Conservation (phyloP, 2,797 vertebrate genomes). For the Syngnathus acus region DNA sequence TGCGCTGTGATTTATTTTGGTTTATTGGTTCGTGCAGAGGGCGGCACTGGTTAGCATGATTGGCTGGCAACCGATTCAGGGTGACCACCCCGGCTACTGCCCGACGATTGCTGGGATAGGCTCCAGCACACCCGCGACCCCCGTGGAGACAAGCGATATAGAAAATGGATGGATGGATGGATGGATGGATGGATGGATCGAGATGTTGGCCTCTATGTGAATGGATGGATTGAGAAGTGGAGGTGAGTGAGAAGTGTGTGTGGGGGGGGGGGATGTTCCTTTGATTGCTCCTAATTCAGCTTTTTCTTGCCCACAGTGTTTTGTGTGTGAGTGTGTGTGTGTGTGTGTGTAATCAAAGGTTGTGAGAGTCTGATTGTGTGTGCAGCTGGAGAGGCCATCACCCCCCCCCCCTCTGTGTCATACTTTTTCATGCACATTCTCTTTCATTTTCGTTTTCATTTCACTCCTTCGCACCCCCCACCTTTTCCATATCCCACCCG, state of each 20-base stretch:
- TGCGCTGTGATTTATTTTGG: not conserved
- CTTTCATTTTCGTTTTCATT: conserved; percentile 75
- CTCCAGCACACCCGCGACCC: no score
- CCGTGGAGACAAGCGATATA: no score
- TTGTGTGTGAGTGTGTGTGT: conserved; percentile 44
- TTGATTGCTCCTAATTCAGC: conserved; percentile 62
- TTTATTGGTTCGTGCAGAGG: not conserved
- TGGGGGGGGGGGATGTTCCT: conserved; percentile 21
- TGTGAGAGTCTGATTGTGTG: conserved; percentile 73
- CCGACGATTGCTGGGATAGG: no score
- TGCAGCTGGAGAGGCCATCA: conserved; percentile 73
- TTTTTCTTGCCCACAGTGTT: conserved; percentile 54
- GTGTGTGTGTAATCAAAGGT: conserved; percentile 53
- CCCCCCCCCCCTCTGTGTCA: conserved; percentile 50
- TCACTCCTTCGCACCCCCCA: conserved; percentile 58
- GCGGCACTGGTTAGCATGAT: no score
- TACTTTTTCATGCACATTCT: conserved; percentile 61
- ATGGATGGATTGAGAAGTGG: conserved; percentile 39
- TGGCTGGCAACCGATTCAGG: no score
- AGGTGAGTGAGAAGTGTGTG: not conserved
- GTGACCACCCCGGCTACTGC: no score
- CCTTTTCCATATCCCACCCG: conserved; percentile 30
- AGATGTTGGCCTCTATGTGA: conserved; percentile 26
- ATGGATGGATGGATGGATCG: no score
- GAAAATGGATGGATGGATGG: no score